Evolutionary conservation across 2,797 vertebrate genomes (phyloP), one percentile per base, ranked within the genome.

Genomic region (Corythornis leucogaster): DNA sequence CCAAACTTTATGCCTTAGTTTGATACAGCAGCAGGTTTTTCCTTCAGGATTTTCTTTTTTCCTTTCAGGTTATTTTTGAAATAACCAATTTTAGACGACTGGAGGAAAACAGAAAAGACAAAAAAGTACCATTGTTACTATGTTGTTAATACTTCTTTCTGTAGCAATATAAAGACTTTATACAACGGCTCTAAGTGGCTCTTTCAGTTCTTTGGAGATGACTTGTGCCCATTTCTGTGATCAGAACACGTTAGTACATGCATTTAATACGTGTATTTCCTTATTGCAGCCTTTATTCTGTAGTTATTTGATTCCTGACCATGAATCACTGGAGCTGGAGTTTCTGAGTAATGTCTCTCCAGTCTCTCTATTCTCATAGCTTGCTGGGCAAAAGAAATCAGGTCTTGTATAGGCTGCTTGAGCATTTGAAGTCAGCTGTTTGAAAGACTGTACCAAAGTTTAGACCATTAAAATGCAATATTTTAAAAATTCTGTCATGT

Each of bases 281-380:
- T 63, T 87, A 73, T 59, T 85, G 61, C 54, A 78, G 68, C 76
- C 74, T 73, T 80, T 33, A 77, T 94, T 90, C 69, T 83, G 62
- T 75, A 80, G 71, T 55, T 81, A 25, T 3, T 91, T 74, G 76
- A 80, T 94, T 93, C 90, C 46, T 51, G 18, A 43, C 78, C 50
- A 38, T 87, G 90, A 91, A 92, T 96, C 93, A 84, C 59, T 93
- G 87, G 53, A 93, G 76, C 77, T 75, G 77, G 87, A 48, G 91
- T 94, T 95, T 96, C 91, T 92, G 80, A 93, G 68, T 93, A 89
- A 74, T 54, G 46, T 87, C 83, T 91, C 62, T 76, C 59, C n/a
- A 48, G 62, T 88, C 85, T 82, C 75, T 59, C n/a, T 40, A 26
- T 79, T 78, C 55, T 80, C 51, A 12, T 61, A 87, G 28, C 89